These are phyloP conservation scores for Sebastes itinus DNA, from an alignment of 2,797 vertebrate genomes.

Conservation along the genomic window DNA sequence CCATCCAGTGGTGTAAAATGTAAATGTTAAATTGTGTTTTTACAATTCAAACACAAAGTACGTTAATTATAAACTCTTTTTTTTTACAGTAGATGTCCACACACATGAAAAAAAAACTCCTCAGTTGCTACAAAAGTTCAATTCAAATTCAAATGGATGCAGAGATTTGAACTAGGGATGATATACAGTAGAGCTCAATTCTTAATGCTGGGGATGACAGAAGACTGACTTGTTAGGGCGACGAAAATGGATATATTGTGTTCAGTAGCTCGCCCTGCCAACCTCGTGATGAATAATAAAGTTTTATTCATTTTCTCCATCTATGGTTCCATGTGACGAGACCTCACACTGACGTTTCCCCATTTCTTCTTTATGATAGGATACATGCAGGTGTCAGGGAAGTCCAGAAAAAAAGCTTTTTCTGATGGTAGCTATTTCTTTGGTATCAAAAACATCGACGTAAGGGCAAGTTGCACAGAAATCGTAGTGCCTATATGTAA, in stretches of 20 bases:
- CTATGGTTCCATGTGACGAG: constrained; percentile 50
- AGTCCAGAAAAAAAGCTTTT: not conserved
- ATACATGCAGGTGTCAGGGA: constrained; percentile 27
- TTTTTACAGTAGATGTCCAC: not conserved
- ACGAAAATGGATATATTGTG: constrained; percentile 85
- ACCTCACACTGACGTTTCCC: constrained; percentile 28
- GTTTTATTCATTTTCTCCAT: constrained; percentile 69
- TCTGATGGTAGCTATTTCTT: not conserved
- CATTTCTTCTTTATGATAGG: constrained; percentile 42
- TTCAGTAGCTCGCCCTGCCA: constrained; percentile 69
- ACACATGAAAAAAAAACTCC: not conserved
- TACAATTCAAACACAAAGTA: not conserved
- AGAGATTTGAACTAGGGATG: constrained; percentile 47
- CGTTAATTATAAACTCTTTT: not conserved
- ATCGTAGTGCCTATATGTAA: not conserved
- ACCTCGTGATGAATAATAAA: constrained; percentile 81
- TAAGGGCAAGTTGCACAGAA: not conserved
- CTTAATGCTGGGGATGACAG: constrained; percentile 72
- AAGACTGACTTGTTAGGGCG: constrained; percentile 60
- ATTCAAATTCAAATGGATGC: constrained; percentile 27
- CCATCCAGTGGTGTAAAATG: not conserved
- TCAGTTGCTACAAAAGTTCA: not conserved
- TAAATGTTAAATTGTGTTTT: not conserved
- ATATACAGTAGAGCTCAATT: constrained; percentile 61
- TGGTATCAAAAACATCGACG: not conserved